phyloP scores from a whole-genome alignment of 1,140 invertebrate genomes.

The Augochlora pura region DNA sequence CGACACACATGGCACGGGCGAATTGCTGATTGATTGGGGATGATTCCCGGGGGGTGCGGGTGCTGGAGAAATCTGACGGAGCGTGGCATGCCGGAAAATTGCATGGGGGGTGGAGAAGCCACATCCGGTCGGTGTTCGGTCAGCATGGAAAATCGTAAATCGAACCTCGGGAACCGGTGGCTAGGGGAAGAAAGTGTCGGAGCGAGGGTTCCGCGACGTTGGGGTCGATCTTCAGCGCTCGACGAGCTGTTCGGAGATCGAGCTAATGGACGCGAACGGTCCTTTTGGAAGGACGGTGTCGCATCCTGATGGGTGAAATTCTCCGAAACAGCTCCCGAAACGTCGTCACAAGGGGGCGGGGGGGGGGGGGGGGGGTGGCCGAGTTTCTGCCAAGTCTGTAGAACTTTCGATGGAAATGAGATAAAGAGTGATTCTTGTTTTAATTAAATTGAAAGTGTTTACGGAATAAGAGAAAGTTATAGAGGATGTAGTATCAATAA shows the following conservation, averaged over 20 bases:
- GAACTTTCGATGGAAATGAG: no score
- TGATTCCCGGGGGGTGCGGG: background rate
- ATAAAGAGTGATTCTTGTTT: no score
- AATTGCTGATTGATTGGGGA: background rate
- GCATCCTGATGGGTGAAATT: no score
- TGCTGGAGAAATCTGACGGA: constrained; percentile 20
- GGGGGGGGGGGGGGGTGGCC: no score
- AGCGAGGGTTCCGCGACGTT: background rate
- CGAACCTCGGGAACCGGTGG: constrained; percentile 35
- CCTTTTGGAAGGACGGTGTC: background rate
- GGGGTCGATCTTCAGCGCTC: background rate
- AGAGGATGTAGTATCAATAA: no score
- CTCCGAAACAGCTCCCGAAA: no score
- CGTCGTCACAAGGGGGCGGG: no score
- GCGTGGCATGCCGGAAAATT: constrained; percentile 42
- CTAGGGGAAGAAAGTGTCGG: background rate
- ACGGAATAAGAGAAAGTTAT: no score
- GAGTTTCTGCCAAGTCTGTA: no score
- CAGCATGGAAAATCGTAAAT: constrained; percentile 63
- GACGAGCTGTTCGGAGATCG: no score
- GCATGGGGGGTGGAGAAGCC: constrained; percentile 23
- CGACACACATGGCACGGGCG: background rate
- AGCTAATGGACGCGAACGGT: background rate
- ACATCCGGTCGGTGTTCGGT: constrained; percentile 54
- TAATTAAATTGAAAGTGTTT: no score